Evolutionary conservation across 2,888 invertebrate genomes (phyloP), one percentile per base, ranked within the genome.

Genomic region (Lithosia quadra): DNA sequence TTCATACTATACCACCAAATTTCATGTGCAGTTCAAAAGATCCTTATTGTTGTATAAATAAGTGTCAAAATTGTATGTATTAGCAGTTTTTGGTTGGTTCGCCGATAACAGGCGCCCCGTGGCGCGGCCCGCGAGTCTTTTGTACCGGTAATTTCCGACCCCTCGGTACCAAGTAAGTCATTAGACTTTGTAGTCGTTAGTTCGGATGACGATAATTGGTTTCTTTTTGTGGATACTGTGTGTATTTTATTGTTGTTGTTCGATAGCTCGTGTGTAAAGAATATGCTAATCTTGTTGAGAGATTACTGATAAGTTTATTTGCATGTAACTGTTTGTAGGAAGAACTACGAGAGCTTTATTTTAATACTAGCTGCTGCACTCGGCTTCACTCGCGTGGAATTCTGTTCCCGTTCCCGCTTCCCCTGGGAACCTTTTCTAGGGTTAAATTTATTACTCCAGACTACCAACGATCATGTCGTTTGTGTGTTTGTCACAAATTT

Each of bases 61-160:
- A 69, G 53, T 71, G 75, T 72, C 4, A 64, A 63, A 74, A 53
- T 78, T 0, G 28, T 43, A 15, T 43, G 63, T 69, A 56, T 21
- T n/a, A 22, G 9, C 1, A 49, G 34, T 57, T 63, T 64, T 67
- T 24, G 28, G 15, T 34, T 18, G 34, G 49, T 65, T 68, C 64
- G 21, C 18, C 67, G 80, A 80, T 88, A 90, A 90, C 88, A 84
- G 88, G 91, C 91, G 82, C 88, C 91, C 91, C 88, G 90, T 78
- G 60, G 91, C 68, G 90, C 70, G 72, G 65, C 78, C 78, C 82
- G 85, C 83, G 82, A 84, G 86, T 85, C 89, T 85, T 88, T 91
- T 90, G 90, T 90, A 82, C 81, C 79, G 85, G 83, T 90, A 89
- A 90, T 89, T 88, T 85, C 76, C 82, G 84, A 79, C 88, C 88